These are phyloP conservation scores for Bellardia pandia DNA, from an alignment of 2,888 invertebrate genomes.

Conservation along the genomic window DNA sequence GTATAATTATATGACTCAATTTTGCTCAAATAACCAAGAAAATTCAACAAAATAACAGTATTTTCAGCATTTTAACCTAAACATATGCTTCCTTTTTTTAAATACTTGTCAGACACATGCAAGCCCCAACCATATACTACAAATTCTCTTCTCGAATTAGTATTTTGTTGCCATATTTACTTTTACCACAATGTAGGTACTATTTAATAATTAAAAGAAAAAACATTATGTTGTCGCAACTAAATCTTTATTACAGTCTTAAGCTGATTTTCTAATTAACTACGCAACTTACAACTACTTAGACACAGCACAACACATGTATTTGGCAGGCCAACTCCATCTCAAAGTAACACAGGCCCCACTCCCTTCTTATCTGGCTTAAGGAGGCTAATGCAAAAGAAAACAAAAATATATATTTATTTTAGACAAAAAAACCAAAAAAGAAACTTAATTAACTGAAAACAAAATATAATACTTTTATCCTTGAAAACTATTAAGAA, in stretches of 20 bases:
- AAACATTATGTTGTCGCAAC: not conserved
- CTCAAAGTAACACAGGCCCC: not conserved
- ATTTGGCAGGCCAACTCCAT: not conserved
- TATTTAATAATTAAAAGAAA: constrained; percentile 15
- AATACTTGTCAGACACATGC: not conserved
- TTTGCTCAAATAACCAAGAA: not conserved
- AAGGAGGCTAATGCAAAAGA: not conserved
- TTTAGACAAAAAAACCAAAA: not conserved
- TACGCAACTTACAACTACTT: constrained; percentile 12
- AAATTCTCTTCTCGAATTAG: not conserved
- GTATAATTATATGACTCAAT: too few relatives aligned
- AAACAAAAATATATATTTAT: not conserved
- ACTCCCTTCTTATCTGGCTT: not conserved
- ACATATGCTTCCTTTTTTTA: not conserved
- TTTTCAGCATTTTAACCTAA: not conserved
- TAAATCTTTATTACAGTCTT: constrained; percentile 17
- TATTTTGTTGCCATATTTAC: not conserved
- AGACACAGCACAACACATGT: not conserved
- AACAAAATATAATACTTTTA: constrained; percentile 48
- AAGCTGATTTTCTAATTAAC: constrained; percentile 12
- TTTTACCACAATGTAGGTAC: not conserved
- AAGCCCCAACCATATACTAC: constrained; percentile 20
- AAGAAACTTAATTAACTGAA: constrained; percentile 42
- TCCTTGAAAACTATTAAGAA: constrained; percentile 42
- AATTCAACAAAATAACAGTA: not conserved